phyloP scores from a whole-genome alignment of 2,888 invertebrate genomes.

The Lepidonotus clava region DNA sequence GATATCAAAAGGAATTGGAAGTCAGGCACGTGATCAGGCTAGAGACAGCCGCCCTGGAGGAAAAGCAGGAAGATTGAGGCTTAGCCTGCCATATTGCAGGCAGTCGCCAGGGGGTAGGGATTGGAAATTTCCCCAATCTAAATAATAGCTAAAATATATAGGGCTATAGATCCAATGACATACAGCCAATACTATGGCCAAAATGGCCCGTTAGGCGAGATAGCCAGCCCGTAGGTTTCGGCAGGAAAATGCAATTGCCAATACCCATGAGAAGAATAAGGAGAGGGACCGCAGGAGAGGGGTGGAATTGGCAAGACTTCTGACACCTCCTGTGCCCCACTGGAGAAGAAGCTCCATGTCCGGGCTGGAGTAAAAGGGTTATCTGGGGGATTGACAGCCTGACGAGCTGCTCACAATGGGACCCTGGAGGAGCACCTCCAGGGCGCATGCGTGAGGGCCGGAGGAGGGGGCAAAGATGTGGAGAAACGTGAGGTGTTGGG shows the following conservation, averaged over 20 bases:
- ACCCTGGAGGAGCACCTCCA: neutral
- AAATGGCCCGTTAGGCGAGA: too few relatives aligned
- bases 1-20: constrained; percentile 31
- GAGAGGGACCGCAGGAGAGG: too few relatives aligned
- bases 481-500: neutral
- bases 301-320: neutral
- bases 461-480: neutral
- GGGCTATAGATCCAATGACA: too few relatives aligned
- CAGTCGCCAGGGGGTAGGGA: too few relatives aligned
- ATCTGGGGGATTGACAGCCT: constrained; percentile 12
- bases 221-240: too few relatives aligned
- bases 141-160: neutral
- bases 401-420: constrained; percentile 1
- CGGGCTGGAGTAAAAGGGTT: neutral
- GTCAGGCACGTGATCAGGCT: neutral
- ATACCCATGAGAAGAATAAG: too few relatives aligned
- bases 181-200: too few relatives aligned
- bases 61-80: neutral
- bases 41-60: neutral
- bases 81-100: neutral
- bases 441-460: neutral
- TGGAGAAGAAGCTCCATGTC: neutral
- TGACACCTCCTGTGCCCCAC: neutral
- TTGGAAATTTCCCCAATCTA: neutral
- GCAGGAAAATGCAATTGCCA: too few relatives aligned